These are phyloP conservation scores for Acrocephalus scirpaceus DNA, from an alignment of 2,797 vertebrate species.

Conservation along the genomic window DNA sequence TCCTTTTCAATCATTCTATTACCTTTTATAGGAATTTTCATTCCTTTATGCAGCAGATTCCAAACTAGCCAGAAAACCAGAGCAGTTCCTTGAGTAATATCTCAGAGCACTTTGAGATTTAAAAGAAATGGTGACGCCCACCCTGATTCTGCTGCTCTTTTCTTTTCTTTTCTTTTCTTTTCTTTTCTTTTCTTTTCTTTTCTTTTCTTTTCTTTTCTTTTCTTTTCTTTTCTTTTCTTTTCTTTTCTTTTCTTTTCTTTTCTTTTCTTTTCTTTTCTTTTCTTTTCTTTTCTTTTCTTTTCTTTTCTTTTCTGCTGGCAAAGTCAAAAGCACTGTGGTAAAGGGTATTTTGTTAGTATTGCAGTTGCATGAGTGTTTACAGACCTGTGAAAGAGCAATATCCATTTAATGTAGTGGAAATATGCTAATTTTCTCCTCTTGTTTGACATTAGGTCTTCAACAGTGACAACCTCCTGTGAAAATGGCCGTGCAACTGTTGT, in stretches of 20 bases:
- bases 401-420: not conserved
- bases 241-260: not conserved
- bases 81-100: not conserved
- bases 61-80: not conserved
- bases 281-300: not conserved
- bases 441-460: constrained; percentile 82
- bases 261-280: not conserved
- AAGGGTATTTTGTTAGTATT: not conserved
- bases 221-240: not conserved
- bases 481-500: constrained; percentile 90
- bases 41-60: not conserved
- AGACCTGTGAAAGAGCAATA: not conserved
- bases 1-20: rapidly evolving
- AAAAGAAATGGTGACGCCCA: not conserved
- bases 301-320: not conserved
- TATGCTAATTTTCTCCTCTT: not conserved
- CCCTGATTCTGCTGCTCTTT: not conserved
- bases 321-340: not conserved
- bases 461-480: constrained; percentile 88
- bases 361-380: not conserved
- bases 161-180: not conserved
- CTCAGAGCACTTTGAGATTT: not conserved
- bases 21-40: not conserved
- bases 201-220: not conserved
- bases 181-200: not conserved